A percentile compares a stretch with the other conserved stretches of the same genome.
Evolutionary conservation across 2,888 invertebrate genomes (phyloP).

Genomic region (Merodon equestris): DNA sequence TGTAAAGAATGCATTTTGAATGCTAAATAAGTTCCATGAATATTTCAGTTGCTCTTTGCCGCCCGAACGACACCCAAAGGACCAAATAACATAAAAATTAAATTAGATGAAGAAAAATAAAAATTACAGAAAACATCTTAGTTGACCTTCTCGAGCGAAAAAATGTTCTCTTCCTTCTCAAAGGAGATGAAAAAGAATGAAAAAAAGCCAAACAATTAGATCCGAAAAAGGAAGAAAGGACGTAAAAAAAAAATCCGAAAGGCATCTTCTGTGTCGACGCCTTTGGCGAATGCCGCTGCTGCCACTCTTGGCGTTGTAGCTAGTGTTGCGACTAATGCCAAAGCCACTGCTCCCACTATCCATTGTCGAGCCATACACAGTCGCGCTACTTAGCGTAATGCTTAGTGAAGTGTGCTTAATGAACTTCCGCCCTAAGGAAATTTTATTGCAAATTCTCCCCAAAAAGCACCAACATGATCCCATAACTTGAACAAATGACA

Average conservation of each 20-base stretch:
- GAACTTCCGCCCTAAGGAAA: slow-evolving; percentile 66
- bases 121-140: no score
- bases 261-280: slow-evolving; percentile 7
- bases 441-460: slow-evolving; percentile 44
- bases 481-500: slow-evolving; percentile 61
- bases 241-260: slow-evolving; percentile 4
- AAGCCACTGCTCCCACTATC: not conserved
- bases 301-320: no score
- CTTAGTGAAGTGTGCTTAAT: slow-evolving; percentile 65
- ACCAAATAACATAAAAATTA: slow-evolving; percentile 22
- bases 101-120: slow-evolving; percentile 44
- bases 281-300: slow-evolving; percentile 4
- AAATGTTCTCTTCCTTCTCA: slow-evolving; percentile 22
- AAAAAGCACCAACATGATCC: slow-evolving; percentile 33
- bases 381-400: slow-evolving; percentile 9
- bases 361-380: no score
- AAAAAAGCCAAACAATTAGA: slow-evolving; percentile 45
- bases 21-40: slow-evolving; percentile 33
- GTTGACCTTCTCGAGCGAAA: slow-evolving; percentile 41
- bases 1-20: slow-evolving; percentile 51
- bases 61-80: not conserved
- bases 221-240: slow-evolving; percentile 12
- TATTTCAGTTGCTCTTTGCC: not conserved
- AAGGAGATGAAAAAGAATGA: slow-evolving; percentile 34
- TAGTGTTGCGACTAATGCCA: no score